Percentiles rank a stretch among this genome's conserved stretches.
phyloP scores from a whole-genome alignment of 2,797 vertebrate species.

The Falco naumanni region DNA sequence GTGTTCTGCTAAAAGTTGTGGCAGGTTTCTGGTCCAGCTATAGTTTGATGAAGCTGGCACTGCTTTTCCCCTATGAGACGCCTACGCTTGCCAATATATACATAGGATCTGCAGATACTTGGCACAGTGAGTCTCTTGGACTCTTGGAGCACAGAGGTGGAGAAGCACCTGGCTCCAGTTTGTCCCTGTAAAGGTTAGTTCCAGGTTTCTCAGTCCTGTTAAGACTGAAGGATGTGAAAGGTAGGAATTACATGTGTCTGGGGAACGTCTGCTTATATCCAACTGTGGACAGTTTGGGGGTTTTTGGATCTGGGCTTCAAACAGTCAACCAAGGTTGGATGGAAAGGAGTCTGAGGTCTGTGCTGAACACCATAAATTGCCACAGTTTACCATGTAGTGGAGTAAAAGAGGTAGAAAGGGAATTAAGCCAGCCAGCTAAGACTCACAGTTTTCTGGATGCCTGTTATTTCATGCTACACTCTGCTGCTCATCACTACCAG shows the following conservation, averaged over 20 bases:
- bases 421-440: neutral
- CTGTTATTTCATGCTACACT: neutral
- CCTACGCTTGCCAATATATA: neutral
- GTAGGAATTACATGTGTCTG: neutral
- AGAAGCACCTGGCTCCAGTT: neutral
- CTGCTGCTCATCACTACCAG: neutral
- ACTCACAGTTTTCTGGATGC: neutral
- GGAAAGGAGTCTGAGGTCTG: neutral
- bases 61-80: neutral
- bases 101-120: neutral
- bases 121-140: neutral
- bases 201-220: neutral
- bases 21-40: neutral
- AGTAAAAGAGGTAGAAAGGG: neutral
- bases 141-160: neutral
- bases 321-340: neutral
- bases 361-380: neutral
- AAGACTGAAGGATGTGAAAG: neutral
- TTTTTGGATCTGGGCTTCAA: neutral
- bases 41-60: neutral
- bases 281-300: neutral
- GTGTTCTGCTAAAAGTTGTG: neutral
- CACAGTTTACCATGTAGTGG: neutral
- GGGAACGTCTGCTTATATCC: neutral
- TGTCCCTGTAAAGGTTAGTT: neutral